phyloP scores from a whole-genome alignment of 2,888 invertebrate genomes.

The Operophtera brumata region DNA sequence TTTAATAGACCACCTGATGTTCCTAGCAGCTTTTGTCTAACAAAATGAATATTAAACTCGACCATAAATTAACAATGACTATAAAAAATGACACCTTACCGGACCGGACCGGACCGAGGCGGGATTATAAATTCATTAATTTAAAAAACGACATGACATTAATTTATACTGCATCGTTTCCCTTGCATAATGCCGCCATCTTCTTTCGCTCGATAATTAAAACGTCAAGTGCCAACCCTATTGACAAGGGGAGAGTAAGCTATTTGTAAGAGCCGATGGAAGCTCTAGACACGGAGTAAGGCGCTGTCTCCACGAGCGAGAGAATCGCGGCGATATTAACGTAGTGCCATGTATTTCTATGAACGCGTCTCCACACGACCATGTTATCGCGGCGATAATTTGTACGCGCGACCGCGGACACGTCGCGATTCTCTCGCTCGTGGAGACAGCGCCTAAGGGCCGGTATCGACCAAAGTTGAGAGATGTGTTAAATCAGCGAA shows the following conservation, averaged over 20 bases:
- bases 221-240: slow-evolving; percentile 31
- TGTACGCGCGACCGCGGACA: too few relatives aligned
- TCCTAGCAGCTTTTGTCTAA: slow-evolving; percentile 17
- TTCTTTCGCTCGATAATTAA: slow-evolving; percentile 29
- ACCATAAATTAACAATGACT: slow-evolving; percentile 28
- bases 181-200: slow-evolving; percentile 26
- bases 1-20: slow-evolving; percentile 3
- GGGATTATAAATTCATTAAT: slow-evolving; percentile 34
- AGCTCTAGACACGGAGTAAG: slow-evolving; percentile 70
- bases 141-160: slow-evolving; percentile 26
- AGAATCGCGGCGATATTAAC: too few relatives aligned
- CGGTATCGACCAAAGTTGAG: slow-evolving; percentile 30
- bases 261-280: slow-evolving; percentile 76
- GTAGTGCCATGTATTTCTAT: too few relatives aligned
- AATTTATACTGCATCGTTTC: slow-evolving; percentile 33
- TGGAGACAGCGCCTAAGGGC: too few relatives aligned
- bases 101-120: slow-evolving; percentile 17
- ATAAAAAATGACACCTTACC: slow-evolving; percentile 27
- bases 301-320: too few relatives aligned
- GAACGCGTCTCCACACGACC: too few relatives aligned
- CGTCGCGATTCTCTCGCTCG: too few relatives aligned
- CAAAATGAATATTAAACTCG: slow-evolving; percentile 25
- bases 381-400: too few relatives aligned
- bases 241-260: slow-evolving; percentile 53
- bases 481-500: background rate